Conservation (phyloP, 2,113 vertebrate species). For the Chunga burmeisteri region DNA sequence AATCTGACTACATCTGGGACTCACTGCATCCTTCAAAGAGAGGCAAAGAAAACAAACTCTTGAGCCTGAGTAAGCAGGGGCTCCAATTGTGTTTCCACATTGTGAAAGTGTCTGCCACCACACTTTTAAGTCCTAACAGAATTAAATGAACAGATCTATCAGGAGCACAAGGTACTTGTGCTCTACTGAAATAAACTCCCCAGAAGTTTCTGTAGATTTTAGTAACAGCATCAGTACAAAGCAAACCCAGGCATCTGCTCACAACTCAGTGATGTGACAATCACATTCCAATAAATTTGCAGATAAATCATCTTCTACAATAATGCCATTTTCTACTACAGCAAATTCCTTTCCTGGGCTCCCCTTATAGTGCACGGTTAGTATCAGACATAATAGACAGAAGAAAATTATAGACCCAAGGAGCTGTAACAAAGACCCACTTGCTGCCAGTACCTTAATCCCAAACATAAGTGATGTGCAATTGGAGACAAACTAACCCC, state of each 20-base stretch:
- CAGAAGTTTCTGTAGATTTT: neutral
- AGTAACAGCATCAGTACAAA: neutral
- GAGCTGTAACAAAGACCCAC: slow-evolving; percentile 57
- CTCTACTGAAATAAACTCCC: neutral
- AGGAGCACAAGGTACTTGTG: neutral
- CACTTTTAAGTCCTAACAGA: neutral
- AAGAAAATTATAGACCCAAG: slow-evolving; percentile 28
- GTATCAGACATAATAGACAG: slow-evolving; percentile 39
- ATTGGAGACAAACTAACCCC: slow-evolving; percentile 68
- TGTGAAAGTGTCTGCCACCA: neutral
- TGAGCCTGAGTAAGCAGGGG: neutral
- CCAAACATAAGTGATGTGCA: slow-evolving; percentile 67
- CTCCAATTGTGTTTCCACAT: neutral
- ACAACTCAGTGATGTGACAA: neutral
- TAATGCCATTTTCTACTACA: neutral
- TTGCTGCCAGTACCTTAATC: slow-evolving; percentile 60
- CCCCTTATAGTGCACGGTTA: slow-evolving; percentile 38
- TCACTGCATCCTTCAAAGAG: neutral
- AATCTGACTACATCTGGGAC: neutral
- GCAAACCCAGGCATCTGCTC: neutral
- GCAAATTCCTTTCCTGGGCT: slow-evolving; percentile 11
- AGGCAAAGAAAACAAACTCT: neutral
- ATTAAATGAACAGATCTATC: neutral
- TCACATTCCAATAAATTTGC: neutral
- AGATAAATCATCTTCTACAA: neutral